Base-by-base conservation (phyloP, 2,888 invertebrate species). In the Tillus elongatus region DNA sequence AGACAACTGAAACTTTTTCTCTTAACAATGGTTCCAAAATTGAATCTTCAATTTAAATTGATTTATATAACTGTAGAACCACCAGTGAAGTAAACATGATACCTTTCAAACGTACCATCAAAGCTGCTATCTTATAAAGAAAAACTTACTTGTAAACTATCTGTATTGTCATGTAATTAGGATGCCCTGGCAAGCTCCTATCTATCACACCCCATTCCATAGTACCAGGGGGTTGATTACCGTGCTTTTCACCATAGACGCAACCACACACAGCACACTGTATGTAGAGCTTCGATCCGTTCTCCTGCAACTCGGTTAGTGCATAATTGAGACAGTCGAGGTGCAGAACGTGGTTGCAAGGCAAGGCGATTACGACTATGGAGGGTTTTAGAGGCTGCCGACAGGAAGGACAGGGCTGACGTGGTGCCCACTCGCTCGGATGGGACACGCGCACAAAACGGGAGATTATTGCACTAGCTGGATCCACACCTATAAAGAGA, bases 201-300 rank as follows among this genome's bases (percentile, higher is more conserved):
- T 77, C 76, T 46, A 82, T 73, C 43, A 81, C 69, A 34, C 77
- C 75, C 84, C 85, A 86, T 50, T 84, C 81, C 87, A 88, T 87
- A 45, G 77, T 77, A 40, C 87, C 87, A 13, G 77, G 72, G 2
- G 90, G 88, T 66, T 89, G 89, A 61, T 81, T 86, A 27, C 85
- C 85, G 51, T 73, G 69, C 43, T 77, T 77, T 67, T 84, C 82
- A 1, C 89, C 89, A 63, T 88, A 88, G 50, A 83, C 79, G 51
- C 79, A 79, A 44, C 88, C 87, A 64, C 91, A 91, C 13, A 85
- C 82, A 2, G 85, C 84, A 61, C 92, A 92, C 63, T 86, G 86
- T 51, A 90, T 77, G 61, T 83, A 84, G 50, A 84, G 67, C 38
- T 63, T 67, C 2, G 63, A 52, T 3, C 60, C 57, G 19, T 60